These are phyloP conservation scores for Cerastoderma edule DNA, from an alignment of 2,888 invertebrate genomes.

Conservation along the genomic window DNA sequence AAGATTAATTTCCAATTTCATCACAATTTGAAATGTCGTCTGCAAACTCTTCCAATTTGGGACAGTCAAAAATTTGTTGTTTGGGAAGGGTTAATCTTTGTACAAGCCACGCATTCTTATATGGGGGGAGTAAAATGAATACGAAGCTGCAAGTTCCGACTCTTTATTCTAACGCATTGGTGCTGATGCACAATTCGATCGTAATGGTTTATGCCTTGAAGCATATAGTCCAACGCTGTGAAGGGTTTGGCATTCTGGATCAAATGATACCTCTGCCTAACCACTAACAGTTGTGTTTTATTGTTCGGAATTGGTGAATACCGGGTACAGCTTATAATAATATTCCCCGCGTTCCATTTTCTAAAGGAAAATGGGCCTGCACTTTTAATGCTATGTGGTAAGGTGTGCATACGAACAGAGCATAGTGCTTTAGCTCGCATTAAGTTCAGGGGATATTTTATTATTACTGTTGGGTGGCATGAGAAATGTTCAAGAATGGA, in stretches of 20 bases:
- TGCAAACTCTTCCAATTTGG: no score
- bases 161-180: background rate
- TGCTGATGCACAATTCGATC: background rate
- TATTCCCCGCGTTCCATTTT: slow-evolving; percentile 4
- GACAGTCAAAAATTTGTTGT: no score
- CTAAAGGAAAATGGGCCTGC: background rate
- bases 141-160: no score
- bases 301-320: background rate
- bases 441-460: background rate
- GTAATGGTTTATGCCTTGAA: background rate
- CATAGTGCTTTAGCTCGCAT: background rate
- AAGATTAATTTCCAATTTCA: no score
- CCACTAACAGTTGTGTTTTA: slow-evolving; percentile 1
- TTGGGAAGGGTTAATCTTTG: no score
- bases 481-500: no score
- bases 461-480: no score
- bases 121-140: no score
- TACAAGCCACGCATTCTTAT: no score
- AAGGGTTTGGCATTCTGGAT: background rate
- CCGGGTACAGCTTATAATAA: slow-evolving; percentile 1
- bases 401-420: background rate
- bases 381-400: background rate
- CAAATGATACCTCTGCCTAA: background rate
- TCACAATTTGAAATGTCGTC: no score
- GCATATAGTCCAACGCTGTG: background rate